These are phyloP conservation scores for Euzophera pinguis DNA, from an alignment of 2,888 invertebrate species.

Conservation along the genomic window DNA sequence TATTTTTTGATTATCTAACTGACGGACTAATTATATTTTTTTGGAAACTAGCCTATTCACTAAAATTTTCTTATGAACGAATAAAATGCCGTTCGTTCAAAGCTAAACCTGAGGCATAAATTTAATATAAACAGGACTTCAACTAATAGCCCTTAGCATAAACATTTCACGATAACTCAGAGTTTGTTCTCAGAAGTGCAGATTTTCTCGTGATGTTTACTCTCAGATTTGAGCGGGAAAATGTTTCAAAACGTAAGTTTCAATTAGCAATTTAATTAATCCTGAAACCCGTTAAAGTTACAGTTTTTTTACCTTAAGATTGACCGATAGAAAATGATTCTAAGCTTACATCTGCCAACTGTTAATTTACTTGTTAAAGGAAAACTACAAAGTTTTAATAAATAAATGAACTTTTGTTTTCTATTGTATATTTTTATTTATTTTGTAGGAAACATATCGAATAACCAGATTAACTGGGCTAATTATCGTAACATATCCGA, in stretches of 20 bases:
- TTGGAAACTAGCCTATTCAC: no score
- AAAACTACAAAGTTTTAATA: no score
- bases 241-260: neutral
- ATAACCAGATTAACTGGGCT: neutral
- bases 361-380: neutral
- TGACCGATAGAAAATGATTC: no score
- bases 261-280: neutral
- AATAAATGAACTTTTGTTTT: no score
- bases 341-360: no score
- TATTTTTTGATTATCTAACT: no score
- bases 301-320: no score
- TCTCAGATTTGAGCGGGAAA: neutral
- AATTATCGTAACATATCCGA: neutral
- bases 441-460: neutral
- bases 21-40: no score
- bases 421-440: neutral
- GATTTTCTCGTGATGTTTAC: neutral
- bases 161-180: neutral
- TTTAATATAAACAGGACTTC: neutral
- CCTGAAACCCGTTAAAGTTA: neutral
- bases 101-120: neutral
- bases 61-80: neutral
- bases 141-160: neutral
- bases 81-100: neutral
- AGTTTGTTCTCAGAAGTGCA: neutral